Base-by-base conservation (phyloP, 2,113 vertebrate genomes). In the Corythoichthys haematopterus region DNA sequence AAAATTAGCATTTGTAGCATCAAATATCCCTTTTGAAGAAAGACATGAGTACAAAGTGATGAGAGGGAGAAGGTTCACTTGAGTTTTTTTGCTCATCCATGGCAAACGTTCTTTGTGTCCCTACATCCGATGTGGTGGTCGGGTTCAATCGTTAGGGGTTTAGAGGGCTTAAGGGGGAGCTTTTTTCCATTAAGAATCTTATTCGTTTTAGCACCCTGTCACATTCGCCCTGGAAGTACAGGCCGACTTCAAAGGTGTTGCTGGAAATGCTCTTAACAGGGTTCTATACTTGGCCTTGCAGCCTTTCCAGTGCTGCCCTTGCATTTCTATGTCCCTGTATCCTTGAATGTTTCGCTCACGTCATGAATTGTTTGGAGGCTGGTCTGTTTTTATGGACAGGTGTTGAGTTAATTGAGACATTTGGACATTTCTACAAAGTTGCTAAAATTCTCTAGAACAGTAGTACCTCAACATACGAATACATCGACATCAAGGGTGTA, bases 191-290 rank as follows among this genome's bases (percentile, higher is more conserved):
- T 82, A 81, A 76, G 71, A 61, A 78, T 77, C 75, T 81, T 60
- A 83, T 82, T 84, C 75, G 45, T 73, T 83, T 85, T 80, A 70
- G 72, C 47, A 53, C 50, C 57, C 65, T 56, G 64, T 78, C 66
- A 69, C 20, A 11, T 79, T 71, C 71, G 80, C 48, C 59, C 76
- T 57, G 65, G 53, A 87, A 80, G 76, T 58, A 66, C 40, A 15
- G 56, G 64, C 69, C 9, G 45, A 87, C 78, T 85, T 87, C 88
- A 87, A 88, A 89, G 84, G 78, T 81, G 76, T 68, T 64, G 56
- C 35, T 71, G 69, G 58, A 81, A 80, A 76, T 65, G 14, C 38
- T 68, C 64, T 79, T 75, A 81, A 81, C 68, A 28, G 59, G 58
- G 45, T 61, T 71, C 65, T 81, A 69, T 73, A 72, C 65, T 52